These are phyloP conservation scores for Tragelaphus buxtoni DNA, from an alignment of 2,113 vertebrate species.

Conservation along the genomic window DNA sequence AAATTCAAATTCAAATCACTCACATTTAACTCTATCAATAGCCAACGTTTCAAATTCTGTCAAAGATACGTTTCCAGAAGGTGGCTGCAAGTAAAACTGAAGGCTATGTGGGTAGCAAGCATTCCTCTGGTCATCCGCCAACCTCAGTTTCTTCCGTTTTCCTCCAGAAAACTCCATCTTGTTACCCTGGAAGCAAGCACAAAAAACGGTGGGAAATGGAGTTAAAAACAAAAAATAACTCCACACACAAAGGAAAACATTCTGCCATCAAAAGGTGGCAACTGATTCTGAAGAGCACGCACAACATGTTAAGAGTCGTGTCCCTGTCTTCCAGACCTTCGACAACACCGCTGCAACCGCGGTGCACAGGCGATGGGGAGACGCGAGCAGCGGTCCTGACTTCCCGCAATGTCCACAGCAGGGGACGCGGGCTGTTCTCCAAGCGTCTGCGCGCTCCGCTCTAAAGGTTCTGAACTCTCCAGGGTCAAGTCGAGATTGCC, in stretches of 20 bases:
- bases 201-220: background rate
- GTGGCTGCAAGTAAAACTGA: conserved; percentile 92
- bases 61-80: conserved; percentile 90
- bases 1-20: conserved; percentile 66
- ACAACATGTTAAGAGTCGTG: background rate
- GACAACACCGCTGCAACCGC: background rate
- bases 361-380: background rate
- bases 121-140: conserved; percentile 64
- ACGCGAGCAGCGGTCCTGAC: background rate
- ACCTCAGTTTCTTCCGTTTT: conserved; percentile 48
- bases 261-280: too few species aligned
- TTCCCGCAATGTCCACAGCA: background rate
- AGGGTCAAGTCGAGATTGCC: too few species aligned
- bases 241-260: background rate
- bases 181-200: background rate
- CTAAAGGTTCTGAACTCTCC: background rate
- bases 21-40: conserved; percentile 91
- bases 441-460: background rate
- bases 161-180: conserved; percentile 77
- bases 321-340: background rate
- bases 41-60: conserved; percentile 93
- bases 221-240: background rate
- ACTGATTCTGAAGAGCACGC: background rate
- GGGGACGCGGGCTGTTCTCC: background rate
- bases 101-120: conserved; percentile 87